Evolutionary conservation across 2,888 invertebrate species (phyloP).

Genomic region (Hyposoter didymator): DNA sequence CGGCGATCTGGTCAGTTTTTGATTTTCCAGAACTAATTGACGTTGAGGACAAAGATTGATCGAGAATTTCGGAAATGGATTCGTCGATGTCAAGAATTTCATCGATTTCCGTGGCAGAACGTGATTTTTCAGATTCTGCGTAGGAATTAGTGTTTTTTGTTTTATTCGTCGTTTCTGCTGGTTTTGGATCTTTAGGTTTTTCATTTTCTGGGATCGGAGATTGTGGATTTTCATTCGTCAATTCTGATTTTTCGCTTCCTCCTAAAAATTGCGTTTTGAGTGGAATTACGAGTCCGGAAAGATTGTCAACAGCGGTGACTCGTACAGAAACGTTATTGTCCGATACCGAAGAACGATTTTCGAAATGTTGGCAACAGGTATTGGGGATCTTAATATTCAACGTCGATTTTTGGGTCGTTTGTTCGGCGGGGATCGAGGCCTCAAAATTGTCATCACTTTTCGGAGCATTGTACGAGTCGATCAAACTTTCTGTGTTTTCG

Average conservation of each 20-base stretch:
- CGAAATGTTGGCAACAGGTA: constrained; percentile 63
- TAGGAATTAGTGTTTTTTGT: not conserved
- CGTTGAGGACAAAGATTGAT: constrained; percentile 30
- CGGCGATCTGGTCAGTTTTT: not conserved
- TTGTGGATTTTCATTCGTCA: not conserved
- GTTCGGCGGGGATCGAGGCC: constrained; percentile 22
- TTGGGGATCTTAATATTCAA: constrained; percentile 72
- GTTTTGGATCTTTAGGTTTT: not conserved
- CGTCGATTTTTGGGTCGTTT: constrained; percentile 55
- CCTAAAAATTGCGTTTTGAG: constrained; percentile 12
- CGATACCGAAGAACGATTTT: constrained; percentile 51
- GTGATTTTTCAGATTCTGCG: constrained; percentile 14
- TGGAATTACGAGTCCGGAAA: not conserved
- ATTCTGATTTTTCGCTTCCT: constrained; percentile 12
- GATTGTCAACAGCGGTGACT: constrained; percentile 14
- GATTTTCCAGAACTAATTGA: constrained; percentile 31
- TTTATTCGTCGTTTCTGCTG: not conserved
- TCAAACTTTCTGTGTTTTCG: constrained; percentile 71
- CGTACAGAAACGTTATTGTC: constrained; percentile 34
- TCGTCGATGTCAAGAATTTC: constrained; percentile 20
- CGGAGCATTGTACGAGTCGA: constrained; percentile 34
- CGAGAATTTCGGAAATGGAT: constrained; percentile 41
- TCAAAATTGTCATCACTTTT: constrained; percentile 13
- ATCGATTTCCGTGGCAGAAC: constrained; percentile 14
- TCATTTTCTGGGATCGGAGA: not conserved